phyloP scores from a whole-genome alignment of 2,888 invertebrate species.

The Andrena praecox region DNA sequence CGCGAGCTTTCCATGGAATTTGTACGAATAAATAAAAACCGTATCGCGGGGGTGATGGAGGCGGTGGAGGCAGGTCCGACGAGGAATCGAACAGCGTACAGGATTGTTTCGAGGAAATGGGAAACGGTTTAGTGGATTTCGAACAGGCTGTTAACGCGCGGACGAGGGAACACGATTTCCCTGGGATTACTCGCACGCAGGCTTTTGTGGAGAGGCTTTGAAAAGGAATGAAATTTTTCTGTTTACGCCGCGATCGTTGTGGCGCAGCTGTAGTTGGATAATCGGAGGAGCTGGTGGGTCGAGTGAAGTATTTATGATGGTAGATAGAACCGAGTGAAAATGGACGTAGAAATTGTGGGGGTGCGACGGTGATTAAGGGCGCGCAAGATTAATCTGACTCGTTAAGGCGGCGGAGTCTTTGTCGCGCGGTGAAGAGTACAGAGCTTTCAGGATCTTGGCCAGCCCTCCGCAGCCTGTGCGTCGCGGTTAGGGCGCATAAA shows the following conservation, averaged over 20 bases:
- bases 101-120: neutral
- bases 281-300: too few species aligned
- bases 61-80: neutral
- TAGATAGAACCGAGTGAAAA: too few species aligned
- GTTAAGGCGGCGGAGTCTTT: conserved; percentile 32
- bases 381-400: conserved; percentile 43
- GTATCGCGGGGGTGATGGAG: neutral
- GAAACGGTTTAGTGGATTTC: neutral
- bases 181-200: neutral
- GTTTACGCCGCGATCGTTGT: neutral
- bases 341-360: neutral
- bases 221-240: neutral
- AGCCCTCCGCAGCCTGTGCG: neutral
- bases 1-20: conserved; percentile 1
- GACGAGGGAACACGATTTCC: neutral
- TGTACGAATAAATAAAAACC: neutral
- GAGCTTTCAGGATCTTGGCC: conserved; percentile 33
- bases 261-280: too few species aligned
- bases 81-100: neutral
- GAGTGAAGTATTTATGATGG: too few species aligned
- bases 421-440: conserved; percentile 40
- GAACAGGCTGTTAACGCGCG: conserved; percentile 3
- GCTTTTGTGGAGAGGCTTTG: neutral
- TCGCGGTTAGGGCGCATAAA: conserved; percentile 28
- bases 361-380: neutral